Percentiles rank a stretch among this genome's conserved stretches.
These are phyloP conservation scores for Myotis davidii DNA, from an alignment of 2,113 vertebrate species.

Conservation along the genomic window DNA sequence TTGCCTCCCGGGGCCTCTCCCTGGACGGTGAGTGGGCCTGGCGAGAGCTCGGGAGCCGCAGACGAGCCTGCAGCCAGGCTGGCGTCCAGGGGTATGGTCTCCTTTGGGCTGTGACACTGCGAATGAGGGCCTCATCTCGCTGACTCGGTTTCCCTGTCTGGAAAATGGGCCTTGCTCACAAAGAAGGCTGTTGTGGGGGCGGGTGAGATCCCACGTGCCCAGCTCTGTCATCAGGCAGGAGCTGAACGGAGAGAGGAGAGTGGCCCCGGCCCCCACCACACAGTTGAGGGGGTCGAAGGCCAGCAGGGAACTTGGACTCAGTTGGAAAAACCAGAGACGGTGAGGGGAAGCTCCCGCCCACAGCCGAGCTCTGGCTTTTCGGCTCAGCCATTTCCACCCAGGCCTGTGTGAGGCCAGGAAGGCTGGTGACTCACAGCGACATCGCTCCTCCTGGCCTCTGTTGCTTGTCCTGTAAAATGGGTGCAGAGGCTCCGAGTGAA, in stretches of 20 bases:
- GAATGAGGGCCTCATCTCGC: neutral
- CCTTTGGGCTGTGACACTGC: neutral
- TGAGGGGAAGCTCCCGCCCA: neutral
- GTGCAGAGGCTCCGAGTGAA: neutral
- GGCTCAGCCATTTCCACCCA: neutral
- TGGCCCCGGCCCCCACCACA: neutral
- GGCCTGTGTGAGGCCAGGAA: neutral
- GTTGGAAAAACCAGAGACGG: neutral
- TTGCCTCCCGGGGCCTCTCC: neutral
- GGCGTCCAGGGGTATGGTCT: neutral
- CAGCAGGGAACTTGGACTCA: neutral
- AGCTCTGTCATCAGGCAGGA: neutral
- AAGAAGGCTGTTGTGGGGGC: neutral
- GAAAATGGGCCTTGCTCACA: neutral
- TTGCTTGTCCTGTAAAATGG: conserved; percentile 57
- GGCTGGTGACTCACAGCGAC: conserved; percentile 58
- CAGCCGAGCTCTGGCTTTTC: neutral
- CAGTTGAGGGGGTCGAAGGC: neutral
- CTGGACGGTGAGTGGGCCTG: neutral
- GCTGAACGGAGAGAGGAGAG: neutral
- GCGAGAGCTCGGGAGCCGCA: neutral
- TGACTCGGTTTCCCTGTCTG: neutral
- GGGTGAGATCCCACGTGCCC: neutral
- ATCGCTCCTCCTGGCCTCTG: neutral
- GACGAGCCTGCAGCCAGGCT: neutral